Evolutionary conservation across 2,113 vertebrate species (phyloP).

Genomic region (Colius striatus): DNA sequence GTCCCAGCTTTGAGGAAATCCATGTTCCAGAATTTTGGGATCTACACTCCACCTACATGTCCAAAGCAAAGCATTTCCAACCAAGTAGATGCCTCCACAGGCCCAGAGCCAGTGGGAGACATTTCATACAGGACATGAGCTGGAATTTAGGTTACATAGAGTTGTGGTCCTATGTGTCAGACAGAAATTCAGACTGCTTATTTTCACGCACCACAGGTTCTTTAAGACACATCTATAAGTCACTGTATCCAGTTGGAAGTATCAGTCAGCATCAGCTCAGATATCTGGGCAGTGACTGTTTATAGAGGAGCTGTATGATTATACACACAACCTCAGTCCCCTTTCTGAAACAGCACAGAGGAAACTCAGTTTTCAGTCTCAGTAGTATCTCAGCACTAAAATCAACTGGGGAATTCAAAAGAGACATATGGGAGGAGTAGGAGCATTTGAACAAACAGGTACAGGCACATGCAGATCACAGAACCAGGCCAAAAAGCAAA

Average conservation of each 20-base stretch:
- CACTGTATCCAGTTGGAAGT: neutral
- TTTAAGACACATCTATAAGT: neutral
- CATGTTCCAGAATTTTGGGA: neutral
- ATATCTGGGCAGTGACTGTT: neutral
- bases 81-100: neutral
- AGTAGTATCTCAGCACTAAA: neutral
- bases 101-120: neutral
- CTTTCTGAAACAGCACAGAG: neutral
- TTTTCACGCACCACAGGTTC: neutral
- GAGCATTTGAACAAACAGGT: neutral
- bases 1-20: neutral
- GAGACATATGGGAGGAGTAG: neutral
- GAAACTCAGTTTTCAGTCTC: neutral
- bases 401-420: neutral
- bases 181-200: neutral
- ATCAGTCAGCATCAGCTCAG: neutral
- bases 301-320: neutral
- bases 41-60: neutral
- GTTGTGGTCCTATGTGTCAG: neutral
- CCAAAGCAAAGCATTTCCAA: neutral
- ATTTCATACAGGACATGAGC: neutral
- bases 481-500: neutral
- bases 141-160: neutral
- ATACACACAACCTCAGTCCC: neutral
- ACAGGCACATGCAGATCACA: rapidly evolving